Evolutionary conservation across 2,797 vertebrate species (phyloP).

Genomic region (Cynodonichthys magdalenae): DNA sequence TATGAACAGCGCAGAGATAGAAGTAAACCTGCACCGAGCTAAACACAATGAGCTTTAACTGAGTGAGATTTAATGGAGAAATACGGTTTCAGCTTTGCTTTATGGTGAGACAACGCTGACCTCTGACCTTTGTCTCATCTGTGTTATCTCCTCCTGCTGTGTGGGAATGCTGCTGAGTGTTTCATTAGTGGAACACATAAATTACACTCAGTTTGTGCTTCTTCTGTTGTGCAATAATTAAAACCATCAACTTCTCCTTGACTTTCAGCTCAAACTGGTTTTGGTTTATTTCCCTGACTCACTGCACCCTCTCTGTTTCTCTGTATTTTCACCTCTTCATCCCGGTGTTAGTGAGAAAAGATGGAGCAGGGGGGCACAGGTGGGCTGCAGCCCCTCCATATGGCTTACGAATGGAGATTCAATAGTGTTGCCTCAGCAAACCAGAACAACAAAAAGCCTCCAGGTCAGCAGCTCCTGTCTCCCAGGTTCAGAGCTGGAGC

Average conservation of each 20-base stretch:
- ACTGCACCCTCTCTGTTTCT: not conserved
- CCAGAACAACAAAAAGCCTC: conserved; percentile 52
- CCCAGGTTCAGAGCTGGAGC: conserved; percentile 45
- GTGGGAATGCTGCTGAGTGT: conserved; percentile 30
- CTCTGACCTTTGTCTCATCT: conserved; percentile 34
- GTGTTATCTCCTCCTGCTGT: conserved; percentile 30
- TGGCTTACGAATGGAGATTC: conserved; percentile 67
- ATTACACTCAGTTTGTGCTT: not conserved
- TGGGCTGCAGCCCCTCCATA: conserved; percentile 37
- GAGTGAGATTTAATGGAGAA: conserved; percentile 48
- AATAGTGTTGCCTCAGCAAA: conserved; percentile 69
- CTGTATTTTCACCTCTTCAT: not conserved
- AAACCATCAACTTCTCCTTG: not conserved
- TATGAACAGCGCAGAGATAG: conserved; percentile 11
- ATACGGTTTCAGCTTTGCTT: conserved; percentile 47
- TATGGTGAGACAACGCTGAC: conserved; percentile 40
- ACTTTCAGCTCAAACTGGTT: too few relatives aligned
- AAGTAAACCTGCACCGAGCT: conserved; percentile 21
- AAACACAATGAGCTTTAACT: conserved; percentile 50
- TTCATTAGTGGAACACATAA: conserved; percentile 14
- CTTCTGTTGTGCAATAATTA: not conserved
- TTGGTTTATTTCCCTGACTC: not conserved
- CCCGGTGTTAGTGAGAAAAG: too few relatives aligned
- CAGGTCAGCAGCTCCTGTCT: conserved; percentile 62
- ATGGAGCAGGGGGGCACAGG: not conserved